Conservation (phyloP, 2,113 vertebrate genomes). For the Carassius auratus region DNA sequence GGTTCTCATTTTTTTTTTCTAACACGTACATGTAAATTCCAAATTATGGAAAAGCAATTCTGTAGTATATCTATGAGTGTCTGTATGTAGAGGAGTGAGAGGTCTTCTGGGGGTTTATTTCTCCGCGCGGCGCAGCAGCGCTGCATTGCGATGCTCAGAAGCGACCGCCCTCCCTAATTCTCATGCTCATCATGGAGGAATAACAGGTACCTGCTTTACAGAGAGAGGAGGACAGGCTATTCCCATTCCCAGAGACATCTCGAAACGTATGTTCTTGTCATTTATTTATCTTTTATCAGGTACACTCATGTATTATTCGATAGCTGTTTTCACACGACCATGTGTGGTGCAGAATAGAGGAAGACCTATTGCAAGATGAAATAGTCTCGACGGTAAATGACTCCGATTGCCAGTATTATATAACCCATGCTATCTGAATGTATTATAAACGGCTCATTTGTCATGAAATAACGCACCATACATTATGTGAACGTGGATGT, state of each 20-base stretch:
- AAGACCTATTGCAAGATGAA: background rate
- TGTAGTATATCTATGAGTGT: background rate
- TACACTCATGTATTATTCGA: background rate
- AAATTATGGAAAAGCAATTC: background rate
- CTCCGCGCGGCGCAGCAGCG: background rate
- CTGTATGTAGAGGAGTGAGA: background rate
- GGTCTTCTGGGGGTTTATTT: background rate
- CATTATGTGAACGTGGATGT: background rate
- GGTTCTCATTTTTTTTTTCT: background rate
- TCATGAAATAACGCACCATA: background rate
- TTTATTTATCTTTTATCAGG: constrained; percentile 8
- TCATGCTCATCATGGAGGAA: constrained; percentile 69
- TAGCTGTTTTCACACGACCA: background rate
- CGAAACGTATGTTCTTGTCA: background rate
- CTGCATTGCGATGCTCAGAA: constrained; percentile 55
- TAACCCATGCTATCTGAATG: background rate
- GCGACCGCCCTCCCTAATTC: constrained; percentile 39
- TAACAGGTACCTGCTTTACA: constrained; percentile 58
- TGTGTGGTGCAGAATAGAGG: background rate
- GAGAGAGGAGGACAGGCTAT: constrained; percentile 56
- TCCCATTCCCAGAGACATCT: constrained; percentile 24
- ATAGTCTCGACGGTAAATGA: constrained; percentile 5
- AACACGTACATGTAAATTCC: background rate
- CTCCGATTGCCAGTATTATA: background rate
- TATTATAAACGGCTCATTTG: background rate